Base-by-base conservation (phyloP, 2,888 invertebrate species). In the Scelioninae gen. 1 region DNA sequence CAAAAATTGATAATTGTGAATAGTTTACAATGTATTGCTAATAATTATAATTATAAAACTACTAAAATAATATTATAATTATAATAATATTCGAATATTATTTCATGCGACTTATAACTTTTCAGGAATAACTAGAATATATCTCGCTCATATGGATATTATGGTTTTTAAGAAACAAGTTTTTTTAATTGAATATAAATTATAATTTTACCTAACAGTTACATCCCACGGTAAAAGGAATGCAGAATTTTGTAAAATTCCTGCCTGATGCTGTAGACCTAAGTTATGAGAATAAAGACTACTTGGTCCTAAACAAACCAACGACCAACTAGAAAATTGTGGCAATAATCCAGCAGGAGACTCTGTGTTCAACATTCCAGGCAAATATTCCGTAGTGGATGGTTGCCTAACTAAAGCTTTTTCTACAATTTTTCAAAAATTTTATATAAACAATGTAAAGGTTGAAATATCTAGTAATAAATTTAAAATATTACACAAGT, bases 151-250 rank as follows among this genome's bases (percentile, higher is more conserved):
- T n/a, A n/a, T n/a, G 4, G 4, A 23, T 23, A 23, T 2, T 23
- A 23, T 23, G 23, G 1, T 23, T 23, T 23, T 23, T 23, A 23
- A 2, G 23, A 23, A 23, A 23, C 1, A 23, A 23, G 4, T 2
- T 23, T 23, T 23, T 23, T 23, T 23, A n/a, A 23, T 23, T 23
- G 4, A 4, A 23, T 23, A 4, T 2, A 23, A 23, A 1, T 23
- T 38, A 6, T 8, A 38, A 38, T 9, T 49, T 51, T 65, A 92
- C 92, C 93, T 94, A 0, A 97, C 95, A 9, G 95, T 95, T 0
- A 97, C 96, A 93, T 99, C 98, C 98, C 98, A 98, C 0, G 99
- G 98, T 85, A 98, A 93, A 68, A 99, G 93, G 90, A 96, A 98
- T 90, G 98, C 98, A 58, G 98, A 96, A 69, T 97, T 97, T 58